Conservation (phyloP, 2,113 vertebrate species). For the Microtus pennsylvanicus region DNA sequence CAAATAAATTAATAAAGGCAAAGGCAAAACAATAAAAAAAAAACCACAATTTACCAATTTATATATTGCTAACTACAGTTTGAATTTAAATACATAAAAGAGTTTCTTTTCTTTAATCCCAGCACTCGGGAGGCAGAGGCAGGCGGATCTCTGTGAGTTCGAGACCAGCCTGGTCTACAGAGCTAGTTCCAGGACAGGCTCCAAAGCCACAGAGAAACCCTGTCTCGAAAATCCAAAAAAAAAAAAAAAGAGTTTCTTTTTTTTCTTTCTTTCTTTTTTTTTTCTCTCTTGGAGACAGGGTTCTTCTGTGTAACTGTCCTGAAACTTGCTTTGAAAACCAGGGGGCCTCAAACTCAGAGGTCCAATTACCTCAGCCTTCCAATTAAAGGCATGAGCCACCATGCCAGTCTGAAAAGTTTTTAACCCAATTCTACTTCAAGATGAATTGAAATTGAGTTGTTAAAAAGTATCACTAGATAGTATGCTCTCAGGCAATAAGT, state of each 20-base stretch:
- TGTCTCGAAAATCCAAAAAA: too few species aligned
- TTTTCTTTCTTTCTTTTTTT: background rate
- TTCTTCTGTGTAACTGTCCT: background rate
- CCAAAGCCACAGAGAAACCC: too few species aligned
- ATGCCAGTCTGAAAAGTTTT: background rate
- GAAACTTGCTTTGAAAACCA: background rate
- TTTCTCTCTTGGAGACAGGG: background rate
- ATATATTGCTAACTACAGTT: constrained; percentile 40
- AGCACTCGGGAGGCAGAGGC: too few species aligned
- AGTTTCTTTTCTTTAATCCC: too few species aligned
- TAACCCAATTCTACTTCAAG: constrained; percentile 41
- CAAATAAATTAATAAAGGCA: background rate
- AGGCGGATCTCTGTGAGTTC: too few species aligned
- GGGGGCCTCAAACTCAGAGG: background rate
- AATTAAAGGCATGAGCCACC: background rate
- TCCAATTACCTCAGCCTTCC: background rate
- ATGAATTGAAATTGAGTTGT: constrained; percentile 28
- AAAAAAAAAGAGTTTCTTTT: too few species aligned
- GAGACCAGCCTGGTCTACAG: too few species aligned
- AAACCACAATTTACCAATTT: constrained; percentile 14
- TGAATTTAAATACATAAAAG: constrained; percentile 47
- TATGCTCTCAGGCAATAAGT: constrained; percentile 37
- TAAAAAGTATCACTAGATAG: constrained; percentile 34
- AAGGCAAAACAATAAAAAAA: background rate
- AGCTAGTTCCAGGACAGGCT: too few species aligned